Conservation (phyloP, 2,113 vertebrate genomes). For the Calyptommatus sinebrachiatus region DNA sequence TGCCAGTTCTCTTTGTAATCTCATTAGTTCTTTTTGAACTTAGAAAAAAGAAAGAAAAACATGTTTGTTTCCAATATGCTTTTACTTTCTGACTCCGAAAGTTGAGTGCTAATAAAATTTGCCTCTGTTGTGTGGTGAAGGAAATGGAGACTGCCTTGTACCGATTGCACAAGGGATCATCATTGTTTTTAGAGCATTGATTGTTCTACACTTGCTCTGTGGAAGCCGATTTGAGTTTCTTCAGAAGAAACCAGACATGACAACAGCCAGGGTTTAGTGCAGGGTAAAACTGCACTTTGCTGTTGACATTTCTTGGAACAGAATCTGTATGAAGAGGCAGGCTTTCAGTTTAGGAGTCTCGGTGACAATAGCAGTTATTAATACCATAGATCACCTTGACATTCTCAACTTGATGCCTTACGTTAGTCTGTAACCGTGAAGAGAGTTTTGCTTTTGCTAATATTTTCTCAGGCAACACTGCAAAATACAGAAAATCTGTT, state of each 20-base stretch:
- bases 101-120: background rate
- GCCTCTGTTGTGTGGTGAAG: conserved; percentile 36
- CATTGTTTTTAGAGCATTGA: conserved; percentile 64
- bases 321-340: background rate
- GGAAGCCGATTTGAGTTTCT: conserved; percentile 54
- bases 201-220: conserved; percentile 56
- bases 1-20: conserved; percentile 3
- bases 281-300: background rate
- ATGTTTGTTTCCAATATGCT: background rate
- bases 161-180: conserved; percentile 25
- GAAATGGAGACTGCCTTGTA: conserved; percentile 41
- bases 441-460: background rate
- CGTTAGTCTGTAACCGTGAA: background rate
- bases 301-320: background rate
- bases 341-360: background rate
- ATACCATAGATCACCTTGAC: background rate
- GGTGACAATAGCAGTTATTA: too few relatives aligned
- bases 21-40: conserved; percentile 15
- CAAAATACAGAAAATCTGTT: background rate
- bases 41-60: background rate
- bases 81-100: conserved; percentile 1
- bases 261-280: conserved; percentile 23
- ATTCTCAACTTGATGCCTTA: background rate
- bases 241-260: conserved; percentile 38
- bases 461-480: conserved; percentile 3